A percentile compares a stretch with the other conserved stretches of the same genome.
These are phyloP conservation scores for Pseudococcus viburni DNA, from an alignment of 2,888 invertebrate genomes.

Conservation along the genomic window DNA sequence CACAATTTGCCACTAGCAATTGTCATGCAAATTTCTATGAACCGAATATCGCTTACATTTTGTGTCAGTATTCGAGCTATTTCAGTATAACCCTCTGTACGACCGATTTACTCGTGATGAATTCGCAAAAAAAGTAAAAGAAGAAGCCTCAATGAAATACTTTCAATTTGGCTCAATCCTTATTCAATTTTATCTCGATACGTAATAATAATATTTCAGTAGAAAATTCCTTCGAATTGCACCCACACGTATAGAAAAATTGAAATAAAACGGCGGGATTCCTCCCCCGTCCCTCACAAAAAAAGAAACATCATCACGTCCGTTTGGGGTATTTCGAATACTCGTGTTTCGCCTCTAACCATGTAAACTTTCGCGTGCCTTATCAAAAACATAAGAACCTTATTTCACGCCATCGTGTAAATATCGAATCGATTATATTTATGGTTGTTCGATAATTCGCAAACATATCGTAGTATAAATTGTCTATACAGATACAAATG, in stretches of 20 bases:
- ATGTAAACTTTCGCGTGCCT: neutral
- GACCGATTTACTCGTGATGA: neutral
- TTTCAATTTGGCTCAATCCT: neutral
- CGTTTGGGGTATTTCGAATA: neutral
- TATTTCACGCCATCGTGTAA: neutral
- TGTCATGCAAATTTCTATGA: neutral
- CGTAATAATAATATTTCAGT: neutral
- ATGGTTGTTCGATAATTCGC: neutral
- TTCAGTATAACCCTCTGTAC: neutral
- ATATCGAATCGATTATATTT: neutral
- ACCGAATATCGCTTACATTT: neutral
- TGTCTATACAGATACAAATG: neutral
- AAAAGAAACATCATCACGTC: neutral
- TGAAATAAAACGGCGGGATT: neutral
- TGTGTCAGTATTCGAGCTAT: neutral
- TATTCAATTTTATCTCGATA: neutral
- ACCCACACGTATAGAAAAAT: neutral
- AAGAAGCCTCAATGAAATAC: neutral
- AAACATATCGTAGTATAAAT: neutral
- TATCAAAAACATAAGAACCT: neutral
- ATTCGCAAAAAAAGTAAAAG: neutral
- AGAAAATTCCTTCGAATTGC: neutral
- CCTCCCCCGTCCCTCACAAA: too few species aligned
- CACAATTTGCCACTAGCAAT: neutral
- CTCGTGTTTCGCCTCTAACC: neutral